These are phyloP conservation scores for Beaufortia kweichowensis DNA, from an alignment of 2,113 vertebrate species.

Conservation along the genomic window DNA sequence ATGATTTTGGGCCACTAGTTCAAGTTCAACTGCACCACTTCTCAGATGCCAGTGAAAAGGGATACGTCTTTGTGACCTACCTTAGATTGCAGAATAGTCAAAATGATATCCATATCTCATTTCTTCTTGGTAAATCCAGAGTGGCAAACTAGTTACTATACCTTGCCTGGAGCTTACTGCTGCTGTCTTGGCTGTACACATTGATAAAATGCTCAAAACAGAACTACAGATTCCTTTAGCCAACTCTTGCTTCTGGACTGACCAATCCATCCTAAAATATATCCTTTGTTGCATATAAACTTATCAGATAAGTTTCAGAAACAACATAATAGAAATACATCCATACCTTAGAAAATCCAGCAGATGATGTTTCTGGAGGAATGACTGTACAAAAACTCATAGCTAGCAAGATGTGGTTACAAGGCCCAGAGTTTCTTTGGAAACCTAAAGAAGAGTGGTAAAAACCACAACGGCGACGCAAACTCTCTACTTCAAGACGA, in stretches of 20 bases:
- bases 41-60: not conserved
- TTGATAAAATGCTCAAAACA: constrained; percentile 13
- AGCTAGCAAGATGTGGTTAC: not conserved
- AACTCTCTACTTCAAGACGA: not conserved
- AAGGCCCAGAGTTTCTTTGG: not conserved
- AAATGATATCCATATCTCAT: not conserved
- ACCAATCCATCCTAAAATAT: not conserved
- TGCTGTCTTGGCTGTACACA: not conserved
- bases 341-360: not conserved
- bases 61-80: constrained; percentile 22
- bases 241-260: constrained; percentile 10
- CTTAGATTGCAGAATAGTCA: not conserved
- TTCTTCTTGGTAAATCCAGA: constrained; percentile 31
- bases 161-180: constrained; percentile 27
- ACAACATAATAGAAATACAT: not conserved
- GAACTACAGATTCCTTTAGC: constrained; percentile 2
- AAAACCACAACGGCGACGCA: not conserved
- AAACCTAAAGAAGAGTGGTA: no score
- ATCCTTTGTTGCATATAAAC: not conserved
- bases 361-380: constrained; percentile 9
- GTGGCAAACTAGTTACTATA: constrained; percentile 31
- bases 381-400: not conserved
- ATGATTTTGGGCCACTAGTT: not conserved
- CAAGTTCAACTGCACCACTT: constrained; percentile 19
- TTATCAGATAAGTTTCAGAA: not conserved